A percentile compares a stretch with the other conserved stretches of the same genome.
Conservation (phyloP, 2,797 vertebrate genomes). For the Diplodus sargus region DNA sequence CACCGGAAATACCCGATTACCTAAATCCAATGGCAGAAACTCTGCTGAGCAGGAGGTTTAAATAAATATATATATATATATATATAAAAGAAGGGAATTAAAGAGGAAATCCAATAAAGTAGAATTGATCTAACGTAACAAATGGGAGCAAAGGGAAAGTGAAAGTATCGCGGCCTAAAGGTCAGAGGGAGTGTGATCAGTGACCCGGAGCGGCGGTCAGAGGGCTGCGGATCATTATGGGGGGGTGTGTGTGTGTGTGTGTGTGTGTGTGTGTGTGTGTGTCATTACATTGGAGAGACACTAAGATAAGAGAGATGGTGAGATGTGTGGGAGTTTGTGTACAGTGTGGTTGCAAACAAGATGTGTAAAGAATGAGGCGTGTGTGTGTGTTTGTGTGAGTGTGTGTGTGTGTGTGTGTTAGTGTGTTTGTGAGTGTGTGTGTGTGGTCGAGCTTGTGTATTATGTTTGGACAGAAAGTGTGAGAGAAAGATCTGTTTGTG, state of each 20-base stretch:
- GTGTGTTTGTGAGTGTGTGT: neutral
- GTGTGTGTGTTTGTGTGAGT: neutral
- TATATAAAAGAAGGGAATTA: neutral
- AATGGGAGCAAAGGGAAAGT: constrained; percentile 4
- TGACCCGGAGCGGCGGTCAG: constrained; percentile 35
- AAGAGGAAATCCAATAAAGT: neutral
- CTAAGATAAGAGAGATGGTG: constrained; percentile 16
- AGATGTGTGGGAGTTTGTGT: constrained; percentile 1
- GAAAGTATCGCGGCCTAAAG: constrained; percentile 27
- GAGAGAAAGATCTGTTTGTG: constrained; percentile 35
- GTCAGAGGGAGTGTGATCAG: constrained; percentile 56
- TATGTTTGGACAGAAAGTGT: constrained; percentile 16
- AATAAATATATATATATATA: no score
- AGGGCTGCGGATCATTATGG: constrained; percentile 8
- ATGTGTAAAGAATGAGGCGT: neutral
- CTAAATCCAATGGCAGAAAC: neutral
- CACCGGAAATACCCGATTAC: neutral
- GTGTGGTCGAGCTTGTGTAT: neutral
- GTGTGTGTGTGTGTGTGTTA: neutral
- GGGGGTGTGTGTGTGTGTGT: neutral
- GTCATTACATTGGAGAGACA: neutral
- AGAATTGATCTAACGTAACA: neutral
- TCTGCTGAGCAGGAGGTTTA: neutral
- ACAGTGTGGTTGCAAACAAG: neutral
- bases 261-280: constrained; percentile 27